Conservation (phyloP, 2,113 vertebrate species). For the Coryphaenoides rupestris region DNA sequence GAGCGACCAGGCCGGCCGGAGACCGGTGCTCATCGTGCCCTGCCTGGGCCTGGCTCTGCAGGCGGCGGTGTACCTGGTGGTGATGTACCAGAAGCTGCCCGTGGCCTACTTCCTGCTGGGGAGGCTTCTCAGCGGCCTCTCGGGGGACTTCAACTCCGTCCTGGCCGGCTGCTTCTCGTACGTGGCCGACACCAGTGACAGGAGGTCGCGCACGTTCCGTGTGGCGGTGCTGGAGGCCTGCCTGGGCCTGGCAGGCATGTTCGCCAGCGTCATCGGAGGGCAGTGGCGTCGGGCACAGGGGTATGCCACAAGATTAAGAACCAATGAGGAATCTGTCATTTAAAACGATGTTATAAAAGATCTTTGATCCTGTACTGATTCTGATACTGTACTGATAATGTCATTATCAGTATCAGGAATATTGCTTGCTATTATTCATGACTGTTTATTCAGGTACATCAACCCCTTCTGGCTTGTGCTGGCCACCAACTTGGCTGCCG, state of each 20-base stretch:
- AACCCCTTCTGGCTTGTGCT: constrained; percentile 92
- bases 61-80: constrained; percentile 75
- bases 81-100: constrained; percentile 85
- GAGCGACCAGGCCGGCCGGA: constrained; percentile 89
- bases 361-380: too few relatives aligned
- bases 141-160: constrained; percentile 84
- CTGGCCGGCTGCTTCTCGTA: constrained; percentile 87
- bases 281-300: constrained; percentile 84
- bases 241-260: constrained; percentile 86
- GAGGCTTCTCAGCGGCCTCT: constrained; percentile 78
- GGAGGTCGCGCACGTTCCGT: constrained; percentile 76
- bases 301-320: constrained; percentile 34
- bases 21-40: constrained; percentile 78
- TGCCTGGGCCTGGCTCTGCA: constrained; percentile 82
- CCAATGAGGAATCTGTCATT: background rate
- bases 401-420: background rate
- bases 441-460: constrained; percentile 70
- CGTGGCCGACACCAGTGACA: constrained; percentile 79
- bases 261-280: constrained; percentile 85
- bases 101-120: constrained; percentile 83
- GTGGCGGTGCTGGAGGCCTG: constrained; percentile 88
- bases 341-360: too few relatives aligned
- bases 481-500: constrained; percentile 72
- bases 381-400: too few relatives aligned
- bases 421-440: too few relatives aligned